Conservation (phyloP, 64 coral and sea anemone species). For the Montipora efflorescens region DNA sequence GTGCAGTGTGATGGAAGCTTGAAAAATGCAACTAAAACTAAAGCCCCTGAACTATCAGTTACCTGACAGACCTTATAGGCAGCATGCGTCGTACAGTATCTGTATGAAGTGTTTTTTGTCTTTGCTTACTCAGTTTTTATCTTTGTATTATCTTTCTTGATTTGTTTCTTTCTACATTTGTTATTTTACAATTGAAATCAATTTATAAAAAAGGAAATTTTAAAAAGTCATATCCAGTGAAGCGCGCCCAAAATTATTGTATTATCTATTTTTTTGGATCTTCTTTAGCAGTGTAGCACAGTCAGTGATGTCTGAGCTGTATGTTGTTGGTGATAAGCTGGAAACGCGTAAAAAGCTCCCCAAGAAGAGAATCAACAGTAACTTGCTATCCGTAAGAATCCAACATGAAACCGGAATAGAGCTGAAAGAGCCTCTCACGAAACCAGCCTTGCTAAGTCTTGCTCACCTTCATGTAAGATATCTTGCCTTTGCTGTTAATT, state of each 20-base stretch:
- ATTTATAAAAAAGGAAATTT: too few species aligned
- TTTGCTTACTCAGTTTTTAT: too few species aligned
- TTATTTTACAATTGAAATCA: too few species aligned
- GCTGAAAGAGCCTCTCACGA: not conserved
- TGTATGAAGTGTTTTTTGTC: too few species aligned
- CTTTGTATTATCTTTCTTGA: too few species aligned
- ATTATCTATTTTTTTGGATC: not conserved
- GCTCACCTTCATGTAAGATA: constrained; percentile 50
- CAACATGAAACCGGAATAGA: not conserved
- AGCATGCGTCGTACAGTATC: too few species aligned
- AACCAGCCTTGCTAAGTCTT: constrained; percentile 35
- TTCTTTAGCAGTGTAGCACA: constrained; percentile 5
- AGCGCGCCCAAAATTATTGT: not conserved
- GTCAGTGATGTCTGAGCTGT: constrained; percentile 54
- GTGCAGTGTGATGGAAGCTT: too few species aligned
- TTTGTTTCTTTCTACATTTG: too few species aligned
- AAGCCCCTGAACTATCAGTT: too few species aligned
- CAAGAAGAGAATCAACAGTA: constrained; percentile 45
- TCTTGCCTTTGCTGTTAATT: not conserved
- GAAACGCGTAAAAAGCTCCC: constrained; percentile 38
- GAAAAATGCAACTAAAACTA: too few species aligned
- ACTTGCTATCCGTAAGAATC: constrained; percentile 14
- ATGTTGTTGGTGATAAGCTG: constrained; percentile 33
- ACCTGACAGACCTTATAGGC: too few species aligned
- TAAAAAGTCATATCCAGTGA: too few species aligned